Evolutionary conservation across 2,113 vertebrate species (phyloP).

Genomic region (Leptodactylus fuscus): DNA sequence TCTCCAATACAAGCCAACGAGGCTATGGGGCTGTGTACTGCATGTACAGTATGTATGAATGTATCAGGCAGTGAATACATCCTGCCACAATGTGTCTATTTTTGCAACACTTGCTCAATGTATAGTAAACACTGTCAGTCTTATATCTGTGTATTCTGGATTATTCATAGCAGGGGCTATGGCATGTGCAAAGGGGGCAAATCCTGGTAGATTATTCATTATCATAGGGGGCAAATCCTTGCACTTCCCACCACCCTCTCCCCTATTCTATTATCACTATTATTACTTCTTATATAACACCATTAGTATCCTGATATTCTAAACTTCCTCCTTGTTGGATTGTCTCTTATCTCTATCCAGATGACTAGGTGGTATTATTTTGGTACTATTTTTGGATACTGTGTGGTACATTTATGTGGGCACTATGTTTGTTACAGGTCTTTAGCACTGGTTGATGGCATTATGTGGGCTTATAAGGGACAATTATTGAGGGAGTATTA

Average conservation of each 20-base stretch:
- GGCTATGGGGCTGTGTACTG: conserved; percentile 15
- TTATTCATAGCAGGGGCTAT: too few relatives aligned
- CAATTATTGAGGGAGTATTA: not conserved
- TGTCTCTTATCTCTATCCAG: not conserved
- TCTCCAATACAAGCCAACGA: conserved; percentile 27
- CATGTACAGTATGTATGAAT: conserved; percentile 41
- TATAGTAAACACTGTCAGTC: not conserved
- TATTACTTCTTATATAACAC: too few relatives aligned
- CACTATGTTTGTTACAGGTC: not conserved
- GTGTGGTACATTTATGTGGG: not conserved
- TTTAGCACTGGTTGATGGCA: not conserved
- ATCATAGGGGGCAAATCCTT: not conserved
- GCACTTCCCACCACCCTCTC: not conserved
- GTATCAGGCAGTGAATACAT: conserved; percentile 15
- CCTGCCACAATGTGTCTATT: conserved; percentile 19
- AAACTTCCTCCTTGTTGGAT: too few relatives aligned
- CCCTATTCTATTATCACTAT: not conserved
- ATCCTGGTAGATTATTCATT: too few relatives aligned
- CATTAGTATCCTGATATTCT: too few relatives aligned
- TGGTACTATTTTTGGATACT: not conserved
- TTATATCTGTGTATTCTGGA: not conserved
- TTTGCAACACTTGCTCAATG: conserved; percentile 6
- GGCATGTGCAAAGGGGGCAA: too few relatives aligned
- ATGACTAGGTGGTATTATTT: not conserved
- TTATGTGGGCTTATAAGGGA: not conserved